phyloP scores from a whole-genome alignment of 2,888 invertebrate genomes.

The Macaria liturata region DNA sequence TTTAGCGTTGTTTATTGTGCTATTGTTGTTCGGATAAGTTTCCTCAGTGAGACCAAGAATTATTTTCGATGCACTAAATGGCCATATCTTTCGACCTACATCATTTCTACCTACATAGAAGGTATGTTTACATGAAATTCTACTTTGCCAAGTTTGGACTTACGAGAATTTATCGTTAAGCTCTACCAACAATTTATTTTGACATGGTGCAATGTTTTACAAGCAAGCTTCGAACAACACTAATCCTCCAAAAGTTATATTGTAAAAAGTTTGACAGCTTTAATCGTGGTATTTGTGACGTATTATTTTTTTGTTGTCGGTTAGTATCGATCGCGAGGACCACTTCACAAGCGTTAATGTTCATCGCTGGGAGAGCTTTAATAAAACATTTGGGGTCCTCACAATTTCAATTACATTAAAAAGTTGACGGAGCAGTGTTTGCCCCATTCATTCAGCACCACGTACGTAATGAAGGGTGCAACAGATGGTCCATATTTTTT shows the following conservation, averaged over 20 bases:
- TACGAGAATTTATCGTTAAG: slow-evolving; percentile 22
- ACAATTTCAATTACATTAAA: slow-evolving; percentile 81
- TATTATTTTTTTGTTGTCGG: slow-evolving; percentile 32
- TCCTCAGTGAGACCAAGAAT: neutral
- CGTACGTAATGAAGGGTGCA: slow-evolving; percentile 79
- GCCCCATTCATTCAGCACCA: slow-evolving; percentile 64
- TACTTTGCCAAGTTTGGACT: slow-evolving; percentile 24
- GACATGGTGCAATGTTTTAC: slow-evolving; percentile 26
- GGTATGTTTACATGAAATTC: slow-evolving; percentile 13
- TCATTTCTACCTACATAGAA: slow-evolving; percentile 7
- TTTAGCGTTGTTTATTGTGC: slow-evolving; percentile 14
- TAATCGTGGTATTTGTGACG: slow-evolving; percentile 33
- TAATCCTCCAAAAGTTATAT: slow-evolving; percentile 25
- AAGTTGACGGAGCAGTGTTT: slow-evolving; percentile 69
- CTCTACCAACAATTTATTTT: slow-evolving; percentile 24
- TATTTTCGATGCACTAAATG: too few species aligned
- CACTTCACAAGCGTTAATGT: slow-evolving; percentile 56
- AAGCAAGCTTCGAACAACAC: slow-evolving; percentile 16
- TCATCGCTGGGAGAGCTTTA: slow-evolving; percentile 59
- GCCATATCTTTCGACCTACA: neutral
- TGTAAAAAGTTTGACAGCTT: slow-evolving; percentile 29
- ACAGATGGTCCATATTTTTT: slow-evolving; percentile 81
- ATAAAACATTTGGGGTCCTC: slow-evolving; percentile 75
- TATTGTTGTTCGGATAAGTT: neutral
- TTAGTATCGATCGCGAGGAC: slow-evolving; percentile 36